phyloP scores from a whole-genome alignment of 2,888 invertebrate genomes.

The Ptychoptera contaminata region DNA sequence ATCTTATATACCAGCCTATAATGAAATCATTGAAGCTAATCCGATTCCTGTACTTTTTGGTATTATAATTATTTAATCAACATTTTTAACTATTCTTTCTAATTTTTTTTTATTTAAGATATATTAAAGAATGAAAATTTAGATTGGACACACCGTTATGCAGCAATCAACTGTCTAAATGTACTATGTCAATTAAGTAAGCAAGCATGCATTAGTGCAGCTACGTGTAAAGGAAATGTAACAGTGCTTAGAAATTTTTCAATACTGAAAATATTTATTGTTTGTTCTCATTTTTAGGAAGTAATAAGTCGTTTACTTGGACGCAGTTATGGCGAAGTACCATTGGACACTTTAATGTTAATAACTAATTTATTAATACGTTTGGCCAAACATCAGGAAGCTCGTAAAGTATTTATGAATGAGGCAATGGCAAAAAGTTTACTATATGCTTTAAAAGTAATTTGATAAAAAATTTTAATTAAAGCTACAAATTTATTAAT shows the following conservation, averaged over 20 bases:
- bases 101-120: background rate
- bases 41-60: background rate
- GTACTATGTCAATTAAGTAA: background rate
- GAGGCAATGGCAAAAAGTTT: conserved; percentile 2
- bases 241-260: background rate
- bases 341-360: conserved; percentile 5
- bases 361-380: conserved; percentile 4
- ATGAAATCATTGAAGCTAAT: background rate
- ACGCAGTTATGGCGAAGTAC: conserved; percentile 5
- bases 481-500: no score
- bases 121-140: background rate
- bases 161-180: background rate
- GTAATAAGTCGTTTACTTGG: background rate
- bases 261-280: no score
- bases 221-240: background rate
- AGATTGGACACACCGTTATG: background rate
- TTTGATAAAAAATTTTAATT: no score
- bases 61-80: background rate
- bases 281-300: no score
- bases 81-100: background rate
- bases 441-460: conserved; percentile 7
- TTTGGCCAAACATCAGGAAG: conserved; percentile 6
- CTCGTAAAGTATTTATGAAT: conserved; percentile 4
- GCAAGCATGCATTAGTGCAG: background rate
- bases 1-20: background rate